phyloP scores from a whole-genome alignment of 92 coral and sea anemone genomes.

The Porites cylindrica region DNA sequence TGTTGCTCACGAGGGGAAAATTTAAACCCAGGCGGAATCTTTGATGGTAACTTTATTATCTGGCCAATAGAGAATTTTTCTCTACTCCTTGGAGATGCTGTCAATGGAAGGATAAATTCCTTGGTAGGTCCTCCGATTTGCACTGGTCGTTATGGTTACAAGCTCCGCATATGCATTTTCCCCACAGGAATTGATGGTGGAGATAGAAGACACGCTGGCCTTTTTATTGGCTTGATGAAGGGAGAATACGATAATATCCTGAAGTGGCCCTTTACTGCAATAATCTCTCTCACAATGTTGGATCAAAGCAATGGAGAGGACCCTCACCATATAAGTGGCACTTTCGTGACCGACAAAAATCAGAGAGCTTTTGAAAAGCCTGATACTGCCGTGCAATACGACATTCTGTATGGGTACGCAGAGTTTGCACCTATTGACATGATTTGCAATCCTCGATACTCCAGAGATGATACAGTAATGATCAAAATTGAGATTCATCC shows the following conservation, averaged over 20 bases:
- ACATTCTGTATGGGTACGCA: conserved; percentile 81
- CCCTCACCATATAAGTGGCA: conserved; percentile 77
- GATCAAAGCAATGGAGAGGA: conserved; percentile 76
- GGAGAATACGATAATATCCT: conserved; percentile 66
- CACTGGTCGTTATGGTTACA: conserved; percentile 77
- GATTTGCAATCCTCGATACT: conserved; percentile 58
- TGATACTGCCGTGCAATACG: conserved; percentile 56
- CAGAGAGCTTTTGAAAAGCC: conserved; percentile 79
- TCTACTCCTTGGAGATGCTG: conserved; percentile 42
- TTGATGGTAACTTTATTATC: conserved; percentile 64
- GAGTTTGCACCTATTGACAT: conserved; percentile 82
- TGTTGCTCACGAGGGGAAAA: neutral
- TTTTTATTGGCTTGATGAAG: conserved; percentile 83
- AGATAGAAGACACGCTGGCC: conserved; percentile 62
- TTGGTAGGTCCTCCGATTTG: conserved; percentile 78
- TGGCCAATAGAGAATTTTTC: conserved; percentile 80
- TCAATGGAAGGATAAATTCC: conserved; percentile 58
- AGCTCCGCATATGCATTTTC: conserved; percentile 71
- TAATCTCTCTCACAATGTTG: conserved; percentile 77
- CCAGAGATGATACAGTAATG: conserved; percentile 68
- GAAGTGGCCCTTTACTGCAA: conserved; percentile 85
- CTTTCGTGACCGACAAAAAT: conserved; percentile 80
- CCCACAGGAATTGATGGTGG: conserved; percentile 78
- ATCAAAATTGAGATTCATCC: conserved; percentile 69
- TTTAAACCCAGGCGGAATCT: conserved; percentile 64